Evolutionary conservation across 2,888 invertebrate species (phyloP).

Genomic region (Fissipunctia ypsillon): DNA sequence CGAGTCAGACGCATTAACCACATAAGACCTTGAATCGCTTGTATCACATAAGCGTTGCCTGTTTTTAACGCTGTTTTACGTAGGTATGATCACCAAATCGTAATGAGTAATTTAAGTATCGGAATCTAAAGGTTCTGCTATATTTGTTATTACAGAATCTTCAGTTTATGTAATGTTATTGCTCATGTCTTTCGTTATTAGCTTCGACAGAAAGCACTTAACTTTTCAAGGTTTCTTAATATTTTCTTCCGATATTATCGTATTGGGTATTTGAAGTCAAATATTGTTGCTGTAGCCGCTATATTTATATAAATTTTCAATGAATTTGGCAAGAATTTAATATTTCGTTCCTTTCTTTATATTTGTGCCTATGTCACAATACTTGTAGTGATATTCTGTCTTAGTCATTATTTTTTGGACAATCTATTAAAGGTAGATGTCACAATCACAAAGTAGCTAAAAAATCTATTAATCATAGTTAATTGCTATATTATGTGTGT

Average conservation of each 20-base stretch:
- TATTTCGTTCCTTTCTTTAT: neutral
- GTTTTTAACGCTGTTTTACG: constrained; percentile 40
- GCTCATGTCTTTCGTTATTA: constrained; percentile 25
- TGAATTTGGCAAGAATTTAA: no score
- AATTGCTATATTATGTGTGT: neutral
- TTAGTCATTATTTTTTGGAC: neutral
- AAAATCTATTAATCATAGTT: neutral
- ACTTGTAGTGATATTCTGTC: neutral
- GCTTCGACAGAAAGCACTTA: constrained; percentile 20
- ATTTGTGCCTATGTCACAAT: no score
- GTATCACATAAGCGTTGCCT: constrained; percentile 27
- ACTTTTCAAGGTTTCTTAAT: constrained; percentile 25
- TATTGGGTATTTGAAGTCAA: neutral
- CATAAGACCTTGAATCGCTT: constrained; percentile 68
- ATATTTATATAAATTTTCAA: no score
- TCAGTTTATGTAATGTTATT: constrained; percentile 20
- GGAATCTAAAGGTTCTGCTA: constrained; percentile 6
- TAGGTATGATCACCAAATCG: constrained; percentile 19
- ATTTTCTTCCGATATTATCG: no score
- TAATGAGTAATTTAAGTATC: constrained; percentile 20
- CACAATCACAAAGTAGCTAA: no score
- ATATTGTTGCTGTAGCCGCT: no score
- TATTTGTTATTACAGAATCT: constrained; percentile 19
- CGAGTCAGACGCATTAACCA: constrained; percentile 61
- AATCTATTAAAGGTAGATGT: neutral